Evolutionary conservation across 2,888 invertebrate genomes (phyloP).

Genomic region (Anticlea derivata): DNA sequence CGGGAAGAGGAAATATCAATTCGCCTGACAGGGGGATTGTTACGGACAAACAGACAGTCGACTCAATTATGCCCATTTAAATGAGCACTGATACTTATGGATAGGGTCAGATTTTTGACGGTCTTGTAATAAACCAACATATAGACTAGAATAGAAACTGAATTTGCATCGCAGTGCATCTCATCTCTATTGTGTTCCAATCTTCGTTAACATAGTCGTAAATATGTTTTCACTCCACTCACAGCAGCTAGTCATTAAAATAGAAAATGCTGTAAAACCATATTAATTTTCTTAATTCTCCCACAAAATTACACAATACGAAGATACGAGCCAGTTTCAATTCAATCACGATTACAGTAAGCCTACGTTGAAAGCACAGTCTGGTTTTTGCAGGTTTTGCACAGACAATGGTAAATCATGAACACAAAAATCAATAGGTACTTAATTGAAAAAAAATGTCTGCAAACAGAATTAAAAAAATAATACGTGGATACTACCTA

Average conservation of each 20-base stretch:
- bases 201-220: too few relatives aligned
- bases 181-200: slow-evolving; percentile 40
- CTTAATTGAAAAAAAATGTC: too few relatives aligned
- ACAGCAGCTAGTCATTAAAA: too few relatives aligned
- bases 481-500: not conserved
- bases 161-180: slow-evolving; percentile 7
- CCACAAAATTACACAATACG: too few relatives aligned
- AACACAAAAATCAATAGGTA: too few relatives aligned
- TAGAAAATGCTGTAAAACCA: too few relatives aligned
- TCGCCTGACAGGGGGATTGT: slow-evolving; percentile 66
- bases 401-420: too few relatives aligned
- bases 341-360: slow-evolving; percentile 3
- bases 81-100: slow-evolving; percentile 36
- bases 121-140: not conserved
- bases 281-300: too few relatives aligned
- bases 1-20: slow-evolving; percentile 83
- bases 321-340: too few relatives aligned
- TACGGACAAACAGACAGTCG: slow-evolving; percentile 43
- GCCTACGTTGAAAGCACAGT: too few relatives aligned
- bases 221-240: too few relatives aligned
- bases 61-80: slow-evolving; percentile 55
- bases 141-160: not conserved
- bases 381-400: too few relatives aligned
- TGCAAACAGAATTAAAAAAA: not conserved
- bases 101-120: slow-evolving; percentile 25